These are phyloP conservation scores for Cryptops parisi DNA, from an alignment of 2,888 invertebrate species.

Conservation along the genomic window DNA sequence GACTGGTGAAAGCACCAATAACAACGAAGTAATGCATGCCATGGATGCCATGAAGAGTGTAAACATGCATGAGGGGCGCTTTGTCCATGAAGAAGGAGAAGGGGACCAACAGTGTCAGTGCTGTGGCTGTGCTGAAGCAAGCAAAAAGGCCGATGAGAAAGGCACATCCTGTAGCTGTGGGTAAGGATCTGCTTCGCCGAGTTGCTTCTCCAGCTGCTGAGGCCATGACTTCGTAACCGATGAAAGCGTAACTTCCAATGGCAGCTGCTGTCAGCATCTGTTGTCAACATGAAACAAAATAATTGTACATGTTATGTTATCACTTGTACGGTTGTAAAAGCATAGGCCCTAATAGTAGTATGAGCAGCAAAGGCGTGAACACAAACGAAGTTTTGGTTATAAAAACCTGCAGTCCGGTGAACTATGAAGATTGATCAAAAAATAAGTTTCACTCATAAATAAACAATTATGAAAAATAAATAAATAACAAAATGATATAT, in stretches of 20 bases:
- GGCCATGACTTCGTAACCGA: conserved; percentile 21
- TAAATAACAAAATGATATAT: no score
- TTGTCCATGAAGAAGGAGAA: conserved; percentile 18
- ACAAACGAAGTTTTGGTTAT: neutral
- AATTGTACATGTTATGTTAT: neutral
- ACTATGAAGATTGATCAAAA: neutral
- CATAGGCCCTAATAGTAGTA: neutral
- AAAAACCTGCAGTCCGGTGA: neutral
- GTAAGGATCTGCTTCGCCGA: conserved; percentile 17
- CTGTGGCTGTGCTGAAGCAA: conserved; percentile 17
- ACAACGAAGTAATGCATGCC: conserved; percentile 20
- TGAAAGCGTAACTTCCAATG: conserved; percentile 20
- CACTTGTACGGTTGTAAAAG: neutral
- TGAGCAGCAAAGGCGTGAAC: neutral
- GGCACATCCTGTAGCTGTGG: conserved; percentile 18
- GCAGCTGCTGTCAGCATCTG: conserved; percentile 21
- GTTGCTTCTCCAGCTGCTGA: conserved; percentile 17
- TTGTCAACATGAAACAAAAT: neutral
- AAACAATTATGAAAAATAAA: no score
- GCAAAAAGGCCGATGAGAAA: conserved; percentile 20
- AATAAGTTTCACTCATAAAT: no score
- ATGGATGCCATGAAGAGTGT: conserved; percentile 14
- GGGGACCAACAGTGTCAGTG: conserved; percentile 20
- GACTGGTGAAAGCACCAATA: conserved; percentile 18
- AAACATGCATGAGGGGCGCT: conserved; percentile 18